Evolutionary conservation across 1,140 invertebrate genomes (phyloP), one percentile per base, ranked within the genome.

Genomic region (Muscidifurax raptorellus): DNA sequence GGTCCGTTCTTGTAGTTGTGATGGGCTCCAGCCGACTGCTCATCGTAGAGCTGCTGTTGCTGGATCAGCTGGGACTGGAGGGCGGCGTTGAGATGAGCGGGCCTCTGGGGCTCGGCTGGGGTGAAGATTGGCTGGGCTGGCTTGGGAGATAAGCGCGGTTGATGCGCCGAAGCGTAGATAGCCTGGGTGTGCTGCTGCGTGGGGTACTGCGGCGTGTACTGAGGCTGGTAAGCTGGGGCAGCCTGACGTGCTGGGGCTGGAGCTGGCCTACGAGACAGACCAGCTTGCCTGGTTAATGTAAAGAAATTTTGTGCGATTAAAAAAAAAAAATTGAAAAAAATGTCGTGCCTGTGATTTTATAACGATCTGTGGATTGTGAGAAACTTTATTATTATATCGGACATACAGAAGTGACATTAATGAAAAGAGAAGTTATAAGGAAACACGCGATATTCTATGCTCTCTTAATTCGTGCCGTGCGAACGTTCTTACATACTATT

Each of bases 1-100:
- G 92, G 93, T 72, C 91, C 92, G 28, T 92, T 91, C 85, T 93
- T 92, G 28, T 94, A 94, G 0, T 92, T 86, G 7, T 94, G 93
- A 0, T 93, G 92, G 0, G 93, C 90, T n/a, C 18, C 52, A 22
- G n/a, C 93, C 93, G 25, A 93, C 72, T 89, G 87, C 28, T 94
- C 92, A 6, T 93, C 91, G 86, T 93, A 94, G 15, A 87, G 86
- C 82, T 75, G 87, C 22, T 44, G 40, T 80, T 59, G 86, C 30
- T 88, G 88, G 1, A 91, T 69, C 7, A 91, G 80, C 1, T 87
- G 85, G 0, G 89, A 90, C 32, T 92, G 91, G 59, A 76, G 86
- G 0, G 81, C 71, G 3, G 76, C 15, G 0, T 85, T 77, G 5
- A 52, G 64, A 0, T n/a, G 59, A 5, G 12, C 83, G 22, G 18